A percentile compares a stretch with the other conserved stretches of the same genome.
phyloP scores from a whole-genome alignment of 2,113 vertebrate species.

The Notechis scutatus region DNA sequence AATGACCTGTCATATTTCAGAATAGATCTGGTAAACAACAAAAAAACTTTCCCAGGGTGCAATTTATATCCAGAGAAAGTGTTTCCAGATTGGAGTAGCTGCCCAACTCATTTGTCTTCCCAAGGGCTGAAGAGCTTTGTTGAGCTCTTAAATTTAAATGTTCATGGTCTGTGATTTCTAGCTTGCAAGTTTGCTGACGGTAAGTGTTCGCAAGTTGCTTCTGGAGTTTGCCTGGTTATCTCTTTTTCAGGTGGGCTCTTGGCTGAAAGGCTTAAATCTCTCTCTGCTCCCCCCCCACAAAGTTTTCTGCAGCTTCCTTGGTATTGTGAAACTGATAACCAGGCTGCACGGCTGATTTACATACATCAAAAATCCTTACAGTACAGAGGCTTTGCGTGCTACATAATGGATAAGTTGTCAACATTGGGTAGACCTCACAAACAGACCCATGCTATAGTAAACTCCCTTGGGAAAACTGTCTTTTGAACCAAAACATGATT shows the following conservation, averaged over 20 bases:
- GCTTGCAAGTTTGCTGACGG: conserved; percentile 6
- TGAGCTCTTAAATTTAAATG: conserved; percentile 20
- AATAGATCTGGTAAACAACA: conserved; percentile 25
- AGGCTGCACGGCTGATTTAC: neutral
- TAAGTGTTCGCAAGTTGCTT: neutral
- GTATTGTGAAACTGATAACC: neutral
- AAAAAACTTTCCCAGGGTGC: neutral
- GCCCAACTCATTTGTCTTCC: conserved; percentile 22
- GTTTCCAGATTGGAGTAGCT: conserved; percentile 11
- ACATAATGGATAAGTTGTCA: neutral
- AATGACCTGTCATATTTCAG: conserved; percentile 29
- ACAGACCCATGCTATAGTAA: neutral
- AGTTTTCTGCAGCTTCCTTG: neutral
- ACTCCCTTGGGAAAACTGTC: neutral
- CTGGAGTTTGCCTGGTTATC: neutral
- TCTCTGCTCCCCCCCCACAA: neutral
- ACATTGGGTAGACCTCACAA: neutral
- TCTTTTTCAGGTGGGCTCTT: neutral
- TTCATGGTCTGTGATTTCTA: conserved; percentile 9
- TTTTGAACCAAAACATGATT: neutral
- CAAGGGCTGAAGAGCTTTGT: neutral
- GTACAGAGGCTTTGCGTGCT: neutral
- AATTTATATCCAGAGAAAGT: conserved; percentile 21
- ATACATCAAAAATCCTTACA: neutral
- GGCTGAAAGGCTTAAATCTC: neutral